These are phyloP conservation scores for Temnothorax longispinosus DNA, from an alignment of 1,140 invertebrate genomes.

Conservation along the genomic window DNA sequence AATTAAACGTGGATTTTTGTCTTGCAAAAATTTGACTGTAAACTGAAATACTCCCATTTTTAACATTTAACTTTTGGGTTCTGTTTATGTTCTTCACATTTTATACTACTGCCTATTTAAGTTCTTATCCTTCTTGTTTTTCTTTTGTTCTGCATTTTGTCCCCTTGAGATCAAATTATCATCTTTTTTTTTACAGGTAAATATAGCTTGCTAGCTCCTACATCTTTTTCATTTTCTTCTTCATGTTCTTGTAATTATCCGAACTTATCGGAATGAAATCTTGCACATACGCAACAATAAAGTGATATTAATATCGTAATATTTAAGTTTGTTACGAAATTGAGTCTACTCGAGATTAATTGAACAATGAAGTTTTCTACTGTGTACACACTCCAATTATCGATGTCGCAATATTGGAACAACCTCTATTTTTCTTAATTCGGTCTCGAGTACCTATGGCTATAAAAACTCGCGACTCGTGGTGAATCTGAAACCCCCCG, in stretches of 20 bases:
- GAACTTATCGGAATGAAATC: neutral
- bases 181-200: neutral
- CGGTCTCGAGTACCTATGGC: neutral
- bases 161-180: neutral
- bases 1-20: neutral
- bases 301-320: neutral
- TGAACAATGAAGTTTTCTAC: neutral
- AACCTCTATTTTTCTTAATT: constrained; percentile 13
- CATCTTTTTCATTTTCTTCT: neutral
- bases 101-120: neutral
- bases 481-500: neutral
- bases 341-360: neutral
- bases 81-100: neutral
- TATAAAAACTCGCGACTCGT: neutral
- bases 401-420: constrained; percentile 2
- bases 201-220: neutral
- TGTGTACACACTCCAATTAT: constrained; percentile 18
- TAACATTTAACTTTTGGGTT: neutral
- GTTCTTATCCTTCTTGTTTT: neutral
- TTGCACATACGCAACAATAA: neutral
- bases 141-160: neutral
- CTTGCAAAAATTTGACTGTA: neutral
- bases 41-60: neutral
- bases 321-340: neutral
- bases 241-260: neutral